These are phyloP conservation scores for Pomacea maculata DNA, from an alignment of 1,140 invertebrate species.

Conservation along the genomic window DNA sequence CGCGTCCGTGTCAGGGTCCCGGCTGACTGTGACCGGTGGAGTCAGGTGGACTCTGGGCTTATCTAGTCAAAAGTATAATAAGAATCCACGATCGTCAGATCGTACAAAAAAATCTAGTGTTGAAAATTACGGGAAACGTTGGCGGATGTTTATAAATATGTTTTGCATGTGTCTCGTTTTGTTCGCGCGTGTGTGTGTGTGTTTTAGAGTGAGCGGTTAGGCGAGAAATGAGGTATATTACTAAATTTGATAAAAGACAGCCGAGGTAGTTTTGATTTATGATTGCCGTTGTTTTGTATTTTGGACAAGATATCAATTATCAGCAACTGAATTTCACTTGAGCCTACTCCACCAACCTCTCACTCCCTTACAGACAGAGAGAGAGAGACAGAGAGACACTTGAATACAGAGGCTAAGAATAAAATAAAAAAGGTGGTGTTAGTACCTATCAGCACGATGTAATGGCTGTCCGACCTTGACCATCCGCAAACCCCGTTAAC, in stretches of 20 bases:
- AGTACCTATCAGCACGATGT: too few relatives aligned
- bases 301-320: background rate
- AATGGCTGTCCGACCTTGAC: too few relatives aligned
- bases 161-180: background rate
- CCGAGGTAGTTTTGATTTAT: background rate
- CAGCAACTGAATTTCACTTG: background rate
- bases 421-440: background rate
- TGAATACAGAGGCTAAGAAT: background rate
- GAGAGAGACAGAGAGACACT: background rate
- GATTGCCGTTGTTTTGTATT: background rate
- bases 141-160: slow-evolving; percentile 1
- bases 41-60: too few relatives aligned
- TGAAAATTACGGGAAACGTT: background rate
- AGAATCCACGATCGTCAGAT: too few relatives aligned
- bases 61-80: too few relatives aligned
- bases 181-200: background rate
- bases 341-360: background rate
- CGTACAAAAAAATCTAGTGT: too few relatives aligned
- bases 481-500: too few relatives aligned
- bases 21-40: too few relatives aligned
- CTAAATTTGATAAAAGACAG: background rate
- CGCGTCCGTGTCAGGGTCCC: too few relatives aligned
- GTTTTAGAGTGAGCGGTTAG: slow-evolving; percentile 2
- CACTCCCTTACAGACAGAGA: slow-evolving; percentile 7
- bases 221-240: background rate